Conservation (phyloP, 2,797 vertebrate species). For the Pseudomugil tenellus region DNA sequence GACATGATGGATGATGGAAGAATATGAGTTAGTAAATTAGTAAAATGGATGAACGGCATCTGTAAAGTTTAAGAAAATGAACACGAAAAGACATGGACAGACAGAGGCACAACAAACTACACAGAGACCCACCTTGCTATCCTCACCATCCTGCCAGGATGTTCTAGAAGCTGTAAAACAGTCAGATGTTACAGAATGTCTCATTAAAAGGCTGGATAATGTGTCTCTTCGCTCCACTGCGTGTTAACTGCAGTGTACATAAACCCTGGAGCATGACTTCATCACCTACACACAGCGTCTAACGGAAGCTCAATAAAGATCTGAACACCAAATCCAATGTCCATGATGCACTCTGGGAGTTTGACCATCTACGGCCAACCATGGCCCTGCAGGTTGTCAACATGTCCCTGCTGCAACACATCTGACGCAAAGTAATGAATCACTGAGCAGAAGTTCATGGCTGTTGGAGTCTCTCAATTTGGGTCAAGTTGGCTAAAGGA, state of each 20-base stretch:
- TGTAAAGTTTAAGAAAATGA: conserved; percentile 46
- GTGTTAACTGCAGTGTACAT: conserved; percentile 14
- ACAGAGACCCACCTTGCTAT: conserved; percentile 78
- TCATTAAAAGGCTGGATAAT: conserved; percentile 37
- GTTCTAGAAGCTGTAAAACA: conserved; percentile 84
- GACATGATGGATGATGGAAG: conserved; percentile 53
- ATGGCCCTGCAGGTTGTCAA: too few species aligned
- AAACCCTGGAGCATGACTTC: conserved; percentile 23
- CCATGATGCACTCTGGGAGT: background rate
- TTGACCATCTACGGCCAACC: background rate
- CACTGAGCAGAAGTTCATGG: too few species aligned
- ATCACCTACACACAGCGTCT: conserved; percentile 47
- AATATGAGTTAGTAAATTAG: conserved; percentile 64
- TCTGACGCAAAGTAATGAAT: too few species aligned
- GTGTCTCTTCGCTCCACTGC: conserved; percentile 29
- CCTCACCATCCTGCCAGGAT: conserved; percentile 87
- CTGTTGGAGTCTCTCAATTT: too few species aligned
- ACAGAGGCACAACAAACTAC: conserved; percentile 20
- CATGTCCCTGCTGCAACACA: too few species aligned
- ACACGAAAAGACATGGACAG: conserved; percentile 30
- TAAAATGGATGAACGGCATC: conserved; percentile 50
- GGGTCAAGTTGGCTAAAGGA: too few species aligned
- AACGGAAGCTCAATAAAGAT: conserved; percentile 1
- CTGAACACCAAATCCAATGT: background rate
- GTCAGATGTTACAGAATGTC: conserved; percentile 63